Conservation (phyloP, 2,113 vertebrate species). For the Sus scrofa region T2T-Sscrofa CM000819.6:86234001-86234500, state of each 20-base stretch:
- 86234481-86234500: background rate
- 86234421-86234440: background rate
- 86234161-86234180: background rate
- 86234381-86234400: background rate
- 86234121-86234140: background rate
- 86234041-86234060: no score
- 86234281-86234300: background rate
- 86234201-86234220: fast-evolving
- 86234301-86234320: background rate
- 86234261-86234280: background rate
- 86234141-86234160: background rate
- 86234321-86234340: background rate
- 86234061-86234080: no score
- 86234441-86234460: background rate
- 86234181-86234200: background rate
- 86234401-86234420: background rate
- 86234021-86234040: no score
- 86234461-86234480: background rate
- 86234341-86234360: background rate
- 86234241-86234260: background rate
- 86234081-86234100: background rate
- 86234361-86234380: background rate
- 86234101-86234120: background rate
- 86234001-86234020: no score
- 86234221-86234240: background rate